phyloP scores from a whole-genome alignment of 2,888 invertebrate species.

The Ceramica pisi region DNA sequence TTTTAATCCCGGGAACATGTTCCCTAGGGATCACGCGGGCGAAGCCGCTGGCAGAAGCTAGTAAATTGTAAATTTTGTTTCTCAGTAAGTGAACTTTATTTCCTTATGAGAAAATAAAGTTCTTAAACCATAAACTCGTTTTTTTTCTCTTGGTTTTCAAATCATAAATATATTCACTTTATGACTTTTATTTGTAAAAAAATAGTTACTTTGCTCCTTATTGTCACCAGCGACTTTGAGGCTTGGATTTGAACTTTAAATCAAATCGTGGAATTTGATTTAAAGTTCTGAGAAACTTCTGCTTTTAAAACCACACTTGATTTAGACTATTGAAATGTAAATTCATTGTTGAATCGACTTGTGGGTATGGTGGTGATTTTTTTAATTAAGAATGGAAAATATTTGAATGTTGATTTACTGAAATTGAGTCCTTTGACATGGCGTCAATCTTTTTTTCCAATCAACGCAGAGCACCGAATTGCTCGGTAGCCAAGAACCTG shows the following conservation, averaged over 20 bases:
- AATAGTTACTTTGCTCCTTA: background rate
- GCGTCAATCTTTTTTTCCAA: no score
- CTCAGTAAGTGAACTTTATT: no score
- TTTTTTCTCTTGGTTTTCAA: no score
- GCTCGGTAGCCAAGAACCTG: no score
- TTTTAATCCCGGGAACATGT: no score
- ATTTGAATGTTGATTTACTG: constrained; percentile 24
- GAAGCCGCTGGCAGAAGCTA: no score
- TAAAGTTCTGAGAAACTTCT: constrained; percentile 38
- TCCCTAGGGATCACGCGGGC: no score
- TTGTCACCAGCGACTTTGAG: constrained; percentile 25
- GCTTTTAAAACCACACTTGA: constrained; percentile 42
- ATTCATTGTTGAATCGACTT: constrained; percentile 29
- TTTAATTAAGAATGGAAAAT: constrained; percentile 1
- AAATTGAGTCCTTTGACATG: background rate
- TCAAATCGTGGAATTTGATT: constrained; percentile 38
- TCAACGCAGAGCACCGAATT: no score
- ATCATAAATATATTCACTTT: no score
- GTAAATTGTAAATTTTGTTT: no score
- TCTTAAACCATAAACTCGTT: no score
- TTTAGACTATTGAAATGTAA: constrained; percentile 53
- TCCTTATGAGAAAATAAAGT: no score
- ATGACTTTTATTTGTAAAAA: background rate
- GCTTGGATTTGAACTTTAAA: constrained; percentile 18
- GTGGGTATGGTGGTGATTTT: constrained; percentile 5